phyloP scores from a whole-genome alignment of 2,797 vertebrate genomes.

The Paedocypris micromegethes region DNA sequence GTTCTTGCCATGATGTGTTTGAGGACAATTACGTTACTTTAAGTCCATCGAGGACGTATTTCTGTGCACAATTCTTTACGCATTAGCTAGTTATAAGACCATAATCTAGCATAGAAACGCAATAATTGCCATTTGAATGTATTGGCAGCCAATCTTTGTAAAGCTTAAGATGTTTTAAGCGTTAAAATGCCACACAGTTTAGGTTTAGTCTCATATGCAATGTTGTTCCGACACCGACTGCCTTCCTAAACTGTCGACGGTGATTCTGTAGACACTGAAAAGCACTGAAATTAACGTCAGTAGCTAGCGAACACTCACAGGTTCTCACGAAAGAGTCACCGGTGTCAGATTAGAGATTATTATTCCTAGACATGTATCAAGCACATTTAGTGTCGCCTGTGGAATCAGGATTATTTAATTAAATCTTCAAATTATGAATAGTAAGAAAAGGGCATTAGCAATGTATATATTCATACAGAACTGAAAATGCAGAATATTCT shows the following conservation, averaged over 20 bases:
- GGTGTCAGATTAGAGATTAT: slow-evolving; percentile 1
- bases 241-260: slow-evolving; percentile 27
- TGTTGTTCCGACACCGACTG: slow-evolving; percentile 33
- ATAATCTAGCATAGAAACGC: too few relatives aligned
- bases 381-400: slow-evolving; percentile 20
- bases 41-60: slow-evolving; percentile 15
- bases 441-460: slow-evolving; percentile 13
- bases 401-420: neutral
- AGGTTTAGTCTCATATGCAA: slow-evolving; percentile 28
- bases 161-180: slow-evolving; percentile 38
- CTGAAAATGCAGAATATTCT: neutral
- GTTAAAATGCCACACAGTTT: slow-evolving; percentile 41
- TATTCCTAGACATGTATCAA: slow-evolving; percentile 8
- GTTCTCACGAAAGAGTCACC: neutral
- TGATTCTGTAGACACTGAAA: neutral
- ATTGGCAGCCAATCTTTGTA: slow-evolving; percentile 38
- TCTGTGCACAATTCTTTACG: slow-evolving; percentile 2
- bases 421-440: slow-evolving; percentile 4
- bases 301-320: neutral
- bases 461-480: slow-evolving; percentile 21
- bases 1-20: slow-evolving; percentile 10
- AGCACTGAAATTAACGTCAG: slow-evolving; percentile 6
- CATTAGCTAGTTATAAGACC: too few relatives aligned
- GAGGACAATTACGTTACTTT: slow-evolving; percentile 12
- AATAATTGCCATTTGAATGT: slow-evolving; percentile 49